Evolutionary conservation across 2,113 vertebrate species (phyloP), one percentile per base, ranked within the genome.

Genomic region (Cryptomyrus ogoouensis): DNA sequence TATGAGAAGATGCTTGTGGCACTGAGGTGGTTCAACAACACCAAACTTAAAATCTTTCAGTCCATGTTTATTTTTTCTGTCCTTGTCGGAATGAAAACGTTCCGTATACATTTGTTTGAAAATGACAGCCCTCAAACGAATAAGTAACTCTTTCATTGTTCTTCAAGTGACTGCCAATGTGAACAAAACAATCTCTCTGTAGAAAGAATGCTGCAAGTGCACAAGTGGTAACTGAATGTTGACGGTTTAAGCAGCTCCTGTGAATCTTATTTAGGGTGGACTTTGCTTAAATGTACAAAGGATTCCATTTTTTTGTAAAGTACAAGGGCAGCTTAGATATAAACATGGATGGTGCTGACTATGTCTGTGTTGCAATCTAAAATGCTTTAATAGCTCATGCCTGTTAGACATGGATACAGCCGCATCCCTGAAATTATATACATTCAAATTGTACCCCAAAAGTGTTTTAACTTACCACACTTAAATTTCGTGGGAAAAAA

Each of bases 1-100:
- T 77, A 39, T 77, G 27, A 19, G 35, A 39, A 39, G 3, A 77
- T 77, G 15, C 13, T 15, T 39, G 31, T 77, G 70, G 5, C 70
- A 77, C 31, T 39, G n/a, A 31, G 12, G 31, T 39, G 10, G 12
- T 39, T 62, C 89, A 19, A 91, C 83, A 3, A 66, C n/a, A 27
- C n/a, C 24, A 27, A 66, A 66, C 24, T 91, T 91, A 27, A 91
- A 92, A 90, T 93, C 90, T 5, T 46, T 88, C 2, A 91, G 50
- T 1, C 46, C 74, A 88, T 91, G 90, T 70, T 21, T 93, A 88
- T 92, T 90, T 91, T 92, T 91, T 13, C 90, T 88, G 15, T 49
- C 90, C 15, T 91, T 91, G 86, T 91, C 74, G 4, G 80, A 90
- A 21, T 90, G 87, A 91, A 52, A 89, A 91, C 39, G 90, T 90